Conservation (phyloP, 2,888 invertebrate species). For the Apamea anceps region DNA sequence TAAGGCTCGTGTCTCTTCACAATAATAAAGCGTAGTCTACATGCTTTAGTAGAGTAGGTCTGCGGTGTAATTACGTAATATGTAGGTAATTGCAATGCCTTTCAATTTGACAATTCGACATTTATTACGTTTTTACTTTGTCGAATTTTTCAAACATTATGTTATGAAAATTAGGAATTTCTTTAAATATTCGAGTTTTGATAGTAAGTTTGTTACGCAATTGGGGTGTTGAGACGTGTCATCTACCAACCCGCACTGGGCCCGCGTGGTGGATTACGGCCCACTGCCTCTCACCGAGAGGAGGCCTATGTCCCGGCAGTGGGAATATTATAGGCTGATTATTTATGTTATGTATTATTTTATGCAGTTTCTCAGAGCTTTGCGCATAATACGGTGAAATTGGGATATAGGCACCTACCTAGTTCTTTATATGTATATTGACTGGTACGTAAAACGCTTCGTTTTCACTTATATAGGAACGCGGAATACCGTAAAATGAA, state of each 20-base stretch:
- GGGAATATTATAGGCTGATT: no score
- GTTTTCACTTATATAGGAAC: not conserved
- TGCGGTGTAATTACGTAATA: not conserved
- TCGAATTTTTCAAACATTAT: not conserved
- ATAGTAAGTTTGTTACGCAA: not conserved
- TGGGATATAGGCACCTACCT: not conserved
- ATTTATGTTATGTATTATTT: not conserved
- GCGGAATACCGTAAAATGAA: constrained; percentile 42
- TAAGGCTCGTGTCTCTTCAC: not conserved
- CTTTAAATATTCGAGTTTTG: not conserved
- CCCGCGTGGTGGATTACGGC: no score
- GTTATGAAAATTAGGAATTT: not conserved
- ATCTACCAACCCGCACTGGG: no score
- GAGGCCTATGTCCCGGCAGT: no score
- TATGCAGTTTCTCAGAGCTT: not conserved
- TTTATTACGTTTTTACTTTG: not conserved
- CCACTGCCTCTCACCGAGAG: no score
- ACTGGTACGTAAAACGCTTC: not conserved
- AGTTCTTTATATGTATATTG: not conserved
- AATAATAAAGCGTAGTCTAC: not conserved
- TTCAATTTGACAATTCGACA: not conserved
- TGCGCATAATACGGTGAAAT: not conserved
- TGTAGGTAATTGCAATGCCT: not conserved
- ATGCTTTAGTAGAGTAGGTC: not conserved
- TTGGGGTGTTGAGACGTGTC: not conserved